These are phyloP conservation scores for Nebria salina DNA, from an alignment of 2,888 invertebrate genomes.

Conservation along the genomic window DNA sequence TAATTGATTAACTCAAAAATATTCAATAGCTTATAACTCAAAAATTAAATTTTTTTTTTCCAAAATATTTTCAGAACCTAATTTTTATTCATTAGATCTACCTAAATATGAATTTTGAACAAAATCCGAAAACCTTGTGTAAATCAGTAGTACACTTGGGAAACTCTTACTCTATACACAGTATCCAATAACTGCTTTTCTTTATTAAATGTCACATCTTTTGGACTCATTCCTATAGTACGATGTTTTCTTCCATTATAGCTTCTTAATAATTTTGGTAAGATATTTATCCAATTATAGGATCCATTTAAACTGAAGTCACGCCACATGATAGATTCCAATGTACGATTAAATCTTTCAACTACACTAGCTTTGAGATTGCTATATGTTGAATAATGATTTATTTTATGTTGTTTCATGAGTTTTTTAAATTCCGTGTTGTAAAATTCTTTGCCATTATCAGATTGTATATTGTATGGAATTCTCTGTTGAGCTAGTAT, in stretches of 20 bases:
- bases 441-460: constrained; percentile 55
- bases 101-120: too few relatives aligned
- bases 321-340: constrained; percentile 52
- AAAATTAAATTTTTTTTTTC: too few relatives aligned
- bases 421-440: constrained; percentile 51
- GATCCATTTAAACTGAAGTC: constrained; percentile 53
- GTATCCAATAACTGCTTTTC: constrained; percentile 49
- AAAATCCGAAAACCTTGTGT: too few relatives aligned
- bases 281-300: constrained; percentile 52
- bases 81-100: too few relatives aligned
- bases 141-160: too few relatives aligned
- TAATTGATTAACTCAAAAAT: too few relatives aligned
- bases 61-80: too few relatives aligned
- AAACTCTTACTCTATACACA: too few relatives aligned
- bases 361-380: constrained; percentile 50
- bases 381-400: constrained; percentile 51
- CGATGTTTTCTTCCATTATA: constrained; percentile 57
- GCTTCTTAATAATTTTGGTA: constrained; percentile 28
- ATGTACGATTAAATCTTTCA: constrained; percentile 52
- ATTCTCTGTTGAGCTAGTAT: constrained; percentile 30
- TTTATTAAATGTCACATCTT: constrained; percentile 55
- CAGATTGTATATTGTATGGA: constrained; percentile 54
- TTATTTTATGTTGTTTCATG: constrained; percentile 51
- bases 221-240: constrained; percentile 56
- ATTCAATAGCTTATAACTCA: too few relatives aligned